Base-by-base conservation (phyloP, 2,797 vertebrate species). In the Cottoperca gobio region DNA sequence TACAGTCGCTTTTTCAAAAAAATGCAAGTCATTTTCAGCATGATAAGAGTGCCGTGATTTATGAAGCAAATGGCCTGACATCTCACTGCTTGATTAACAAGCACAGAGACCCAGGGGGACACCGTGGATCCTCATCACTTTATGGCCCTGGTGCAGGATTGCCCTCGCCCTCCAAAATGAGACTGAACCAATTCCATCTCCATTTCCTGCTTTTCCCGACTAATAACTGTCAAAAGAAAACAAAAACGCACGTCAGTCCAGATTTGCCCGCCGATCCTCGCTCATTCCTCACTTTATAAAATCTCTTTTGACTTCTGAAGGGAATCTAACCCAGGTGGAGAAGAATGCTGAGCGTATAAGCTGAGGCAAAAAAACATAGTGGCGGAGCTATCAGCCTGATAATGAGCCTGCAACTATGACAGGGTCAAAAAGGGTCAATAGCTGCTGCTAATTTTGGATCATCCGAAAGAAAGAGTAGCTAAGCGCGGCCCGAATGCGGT, bases 81-180 rank as follows among this genome's bases (percentile, higher is more conserved):
- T 86, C 78, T 60, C 60, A 77, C 81, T 65, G 76, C 70, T 86
- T 93, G 91, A 93, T 94, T 92, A 92, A 93, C 89, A 91, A 89
- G 82, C 71, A 26, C 63, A 19, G 73, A 81, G 73, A 68, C 86
- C 85, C 79, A n/a, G 42, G 84, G 88, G 88, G 72, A 83, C 78
- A 79, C 83, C 45, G 71, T 82, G 81, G 79, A 82, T 84, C 77
- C 85, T 83, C 86, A 84, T 89, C 86, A 77, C 79, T 86, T 70
- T 40, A 63, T 61, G 48, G 74, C 35, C 74, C 31, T 49, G 72
- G 66, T 71, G 60, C 64, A 78, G 49, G 65, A 50, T 61, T 37
- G 40, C 39, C 10, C 78, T 80, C 35, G 14, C 61, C 66, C 71
- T 77, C 69, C n/a, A 12, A 73, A 57, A 46, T 54, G 66, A 69